Base-by-base conservation (phyloP, 2,113 vertebrate species). In the Circaetus gallicus region DNA sequence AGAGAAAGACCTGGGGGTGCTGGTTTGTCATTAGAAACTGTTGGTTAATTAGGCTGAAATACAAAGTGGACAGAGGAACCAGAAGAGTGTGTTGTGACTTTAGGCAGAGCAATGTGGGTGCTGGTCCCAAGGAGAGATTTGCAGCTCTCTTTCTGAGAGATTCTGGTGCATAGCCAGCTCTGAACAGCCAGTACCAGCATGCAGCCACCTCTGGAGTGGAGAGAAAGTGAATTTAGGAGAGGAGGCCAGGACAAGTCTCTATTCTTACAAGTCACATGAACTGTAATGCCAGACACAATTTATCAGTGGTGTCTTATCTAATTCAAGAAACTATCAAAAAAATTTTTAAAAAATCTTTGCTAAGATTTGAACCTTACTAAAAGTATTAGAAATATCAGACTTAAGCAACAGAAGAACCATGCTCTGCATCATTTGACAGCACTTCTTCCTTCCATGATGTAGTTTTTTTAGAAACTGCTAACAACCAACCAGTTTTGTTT, bases 11-110 rank as follows among this genome's bases (percentile, higher is more conserved):
- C 36, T 36, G 36, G 36, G 36, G 36, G 36, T 36, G 36, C 36
- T 36, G 36, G 36, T 36, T 36, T 73, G 42, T 72, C 45, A 55
- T 85, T 77, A 77, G 89, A 82, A 90, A 56, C 73, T 95, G 26
- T 82, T 87, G 63, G 29, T 80, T 91, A 82, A 91, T 70, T 82
- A 80, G 55, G 42, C 62, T 91, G 86, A 88, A 95, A 70, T 70
- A 74, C 47, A 72, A 77, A 77, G 28, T 79, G 42, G 81, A 86
- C 53, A 96, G 92, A 85, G 32, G 73, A 87, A 72, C n/a, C 69
- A 89, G 70, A 69, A 94, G 49, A 36, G 53, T 92, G 45, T 91
- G 47, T 93, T 94, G 61, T 93, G 91, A 91, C 83, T 95, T 93
- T 21, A 73, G 72, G 50, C 65, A 97, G 81, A 82, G 78, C 38